These are phyloP conservation scores for Mus caroli DNA, from an alignment of 2,797 vertebrate species.

Conservation along the genomic window DNA sequence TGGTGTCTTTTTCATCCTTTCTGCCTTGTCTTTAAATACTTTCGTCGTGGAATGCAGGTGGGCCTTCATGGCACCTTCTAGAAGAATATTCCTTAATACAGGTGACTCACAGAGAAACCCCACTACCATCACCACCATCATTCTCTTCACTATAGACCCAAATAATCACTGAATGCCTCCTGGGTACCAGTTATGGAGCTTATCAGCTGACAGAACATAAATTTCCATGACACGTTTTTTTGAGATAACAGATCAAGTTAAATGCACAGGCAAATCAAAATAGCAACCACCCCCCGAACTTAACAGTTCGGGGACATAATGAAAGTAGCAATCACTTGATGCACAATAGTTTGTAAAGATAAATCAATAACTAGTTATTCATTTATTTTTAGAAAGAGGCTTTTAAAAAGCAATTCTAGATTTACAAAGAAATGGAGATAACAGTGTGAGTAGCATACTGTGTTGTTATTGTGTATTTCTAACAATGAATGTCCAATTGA, in stretches of 20 bases:
- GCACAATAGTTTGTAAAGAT: constrained; percentile 43
- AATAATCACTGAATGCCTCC: neutral
- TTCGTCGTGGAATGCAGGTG: neutral
- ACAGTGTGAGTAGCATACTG: neutral
- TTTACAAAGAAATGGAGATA: constrained; percentile 32
- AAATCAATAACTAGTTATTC: constrained; percentile 17
- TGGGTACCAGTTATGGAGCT: neutral
- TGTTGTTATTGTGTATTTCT: neutral
- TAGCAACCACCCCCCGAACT: neutral
- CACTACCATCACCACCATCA: neutral
- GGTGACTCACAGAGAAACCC: neutral
- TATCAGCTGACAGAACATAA: neutral
- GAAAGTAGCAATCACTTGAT: neutral
- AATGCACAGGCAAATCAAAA: constrained; percentile 10
- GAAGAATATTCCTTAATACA: neutral
- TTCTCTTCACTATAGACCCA: neutral
- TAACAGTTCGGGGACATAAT: neutral
- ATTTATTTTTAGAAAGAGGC: neutral
- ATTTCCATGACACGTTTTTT: neutral
- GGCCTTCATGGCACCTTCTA: neutral
- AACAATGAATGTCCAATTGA: neutral
- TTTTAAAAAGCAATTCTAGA: constrained; percentile 31
- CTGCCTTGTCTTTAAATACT: neutral
- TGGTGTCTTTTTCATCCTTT: neutral
- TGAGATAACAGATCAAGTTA: neutral